Evolutionary conservation across 2,113 vertebrate genomes (phyloP), one percentile per base, ranked within the genome.

Genomic region (Prunella fulvescens): DNA sequence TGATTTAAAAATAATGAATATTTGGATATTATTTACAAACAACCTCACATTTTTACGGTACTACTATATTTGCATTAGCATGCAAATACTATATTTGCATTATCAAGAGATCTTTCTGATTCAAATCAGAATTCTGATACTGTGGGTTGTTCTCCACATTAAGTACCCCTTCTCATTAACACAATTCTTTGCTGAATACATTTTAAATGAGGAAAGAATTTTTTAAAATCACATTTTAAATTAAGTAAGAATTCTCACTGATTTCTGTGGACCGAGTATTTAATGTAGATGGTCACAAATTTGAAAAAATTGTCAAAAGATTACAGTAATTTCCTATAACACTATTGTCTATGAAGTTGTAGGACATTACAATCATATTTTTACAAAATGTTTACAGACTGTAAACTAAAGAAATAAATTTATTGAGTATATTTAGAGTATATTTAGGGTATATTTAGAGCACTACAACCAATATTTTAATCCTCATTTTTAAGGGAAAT

Each of bases 21-120:
- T 94, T 86, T 77, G 70, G 20, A 69, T 81, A 62, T 62, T 96
- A 74, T 95, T 94, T 94, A 91, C 77, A 87, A 93, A 95, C 58
- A 86, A 66, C 62, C 26, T 89, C 9, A 64, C 39, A 93, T 93
- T 88, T 95, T 88, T 70, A 64, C 19, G 42, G 35, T 51, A 88
- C 24, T 61, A 39, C 47, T 83, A 2, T 72, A 48, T 80, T 80
- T 88, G 45, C 60, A 77, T 86, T 88, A 77, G 47, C 62, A 80
- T 83, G n/a, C n/a, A n/a, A n/a, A n/a, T 61, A 39, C 47, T 83
- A 2, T 72, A 48, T 80, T 80, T 88, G 45, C 60, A 77, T 91
- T 67, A 56, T 39, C 37, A 42, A 73, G n/a, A 51, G 18, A 45
- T 53, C 37, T 53, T 91, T 82, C 85, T 65, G 24, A 76, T 77